Percentiles rank a stretch among this genome's conserved stretches.
These are phyloP conservation scores for Glomeris maerens DNA, from an alignment of 1,140 invertebrate species.

Conservation along the genomic window DNA sequence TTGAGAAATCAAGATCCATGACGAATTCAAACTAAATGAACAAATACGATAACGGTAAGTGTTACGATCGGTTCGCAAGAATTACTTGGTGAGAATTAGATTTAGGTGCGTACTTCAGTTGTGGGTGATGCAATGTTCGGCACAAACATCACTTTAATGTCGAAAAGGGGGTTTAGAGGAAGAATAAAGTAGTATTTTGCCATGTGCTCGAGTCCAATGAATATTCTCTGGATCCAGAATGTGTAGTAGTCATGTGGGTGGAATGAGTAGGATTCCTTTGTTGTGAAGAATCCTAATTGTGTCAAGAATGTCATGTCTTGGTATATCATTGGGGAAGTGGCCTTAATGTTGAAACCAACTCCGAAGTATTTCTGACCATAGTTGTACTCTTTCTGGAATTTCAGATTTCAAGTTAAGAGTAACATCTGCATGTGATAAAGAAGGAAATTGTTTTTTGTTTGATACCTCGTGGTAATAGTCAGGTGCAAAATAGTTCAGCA, in stretches of 20 bases:
- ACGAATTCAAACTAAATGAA: constrained; percentile 2
- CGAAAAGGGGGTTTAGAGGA: constrained; percentile 1
- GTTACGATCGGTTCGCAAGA: too few relatives aligned
- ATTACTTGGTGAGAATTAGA: background rate
- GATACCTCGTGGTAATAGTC: too few relatives aligned
- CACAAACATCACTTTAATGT: background rate
- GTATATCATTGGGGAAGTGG: background rate
- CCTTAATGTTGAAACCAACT: background rate
- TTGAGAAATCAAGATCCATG: background rate
- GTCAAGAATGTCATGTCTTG: constrained; percentile 4
- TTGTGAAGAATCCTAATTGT: constrained; percentile 1
- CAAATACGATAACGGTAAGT: too few relatives aligned
- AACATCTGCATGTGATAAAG: background rate
- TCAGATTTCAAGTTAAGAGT: background rate
- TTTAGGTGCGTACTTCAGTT: constrained; percentile 3
- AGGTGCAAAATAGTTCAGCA: too few relatives aligned
- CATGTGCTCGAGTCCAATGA: background rate
- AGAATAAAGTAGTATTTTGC: background rate
- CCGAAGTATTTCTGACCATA: constrained; percentile 6
- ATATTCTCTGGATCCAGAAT: background rate
- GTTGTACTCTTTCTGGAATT: background rate
- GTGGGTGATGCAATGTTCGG: background rate
- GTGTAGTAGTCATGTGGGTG: constrained; percentile 1
- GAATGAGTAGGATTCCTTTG: background rate
- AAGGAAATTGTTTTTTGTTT: background rate